Evolutionary conservation across 1,140 invertebrate genomes (phyloP), one percentile per base, ranked within the genome.

Genomic region (Samia ricini): DNA sequence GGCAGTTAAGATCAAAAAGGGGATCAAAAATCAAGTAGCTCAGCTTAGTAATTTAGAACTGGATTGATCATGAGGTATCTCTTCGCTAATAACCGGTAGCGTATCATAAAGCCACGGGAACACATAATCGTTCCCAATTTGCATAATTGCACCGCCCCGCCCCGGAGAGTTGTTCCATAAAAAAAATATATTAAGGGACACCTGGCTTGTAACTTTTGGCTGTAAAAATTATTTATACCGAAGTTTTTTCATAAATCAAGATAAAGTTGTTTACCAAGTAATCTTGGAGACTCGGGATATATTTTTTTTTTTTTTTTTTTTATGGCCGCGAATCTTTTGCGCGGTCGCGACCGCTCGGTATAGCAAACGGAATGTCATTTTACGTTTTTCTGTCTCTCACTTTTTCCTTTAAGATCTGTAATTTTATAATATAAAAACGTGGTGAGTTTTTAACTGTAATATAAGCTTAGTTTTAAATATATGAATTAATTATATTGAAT

Each of bases 161-260:
- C 33, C 33, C 3, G 10, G 65, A 60, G 67, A 62, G 65, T 52
- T 65, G 72, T 71, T 76, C 76, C 70, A 73, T 72, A 75, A 77
- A 82, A 79, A 74, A 81, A 75, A 76, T 82, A 76, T 82, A 79
- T 82, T 80, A 81, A 76, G 69, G 70, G 82, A 85, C 82, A 85
- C 82, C 82, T 85, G 80, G 68, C 59, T 54, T 57, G 67, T 76
- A 81, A 85, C 75, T 81, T 83, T 77, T 81, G 77, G 73, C 71
- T 71, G 79, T 63, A 79, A 85, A 81, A 83, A 83, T 76, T 85
- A 81, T 85, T 85, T 85, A 81, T 80, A 73, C 74, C 71, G 56
- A 83, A 85, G 71, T 85, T 85, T 74, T 79, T 79, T 80, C 82
- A 85, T 85, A 85, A 85, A 85, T 85, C 80, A 79, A 66, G 66